Conservation (phyloP, 2,113 vertebrate species). For the Hyperoodon ampullatus region DNA sequence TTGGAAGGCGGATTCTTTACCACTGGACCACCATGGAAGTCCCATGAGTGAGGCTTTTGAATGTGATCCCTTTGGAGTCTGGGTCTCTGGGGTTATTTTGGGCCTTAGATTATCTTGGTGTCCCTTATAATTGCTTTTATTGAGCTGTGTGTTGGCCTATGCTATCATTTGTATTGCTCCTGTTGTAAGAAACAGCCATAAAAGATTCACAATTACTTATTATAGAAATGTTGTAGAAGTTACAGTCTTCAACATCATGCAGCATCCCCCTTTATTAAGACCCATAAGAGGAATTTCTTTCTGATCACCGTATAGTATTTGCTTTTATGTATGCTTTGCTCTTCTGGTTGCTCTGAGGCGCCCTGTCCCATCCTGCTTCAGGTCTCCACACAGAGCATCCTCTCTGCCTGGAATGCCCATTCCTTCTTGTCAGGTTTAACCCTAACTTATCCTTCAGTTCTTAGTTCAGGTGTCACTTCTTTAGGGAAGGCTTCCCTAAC, state of each 20-base stretch:
- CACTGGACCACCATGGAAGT: too few species aligned
- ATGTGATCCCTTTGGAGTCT: neutral
- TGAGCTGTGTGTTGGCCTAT: neutral
- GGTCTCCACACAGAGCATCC: neutral
- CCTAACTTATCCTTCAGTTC: neutral
- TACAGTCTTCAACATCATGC: neutral
- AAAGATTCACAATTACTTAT: neutral
- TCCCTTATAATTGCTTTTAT: neutral
- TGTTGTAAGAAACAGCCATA: neutral
- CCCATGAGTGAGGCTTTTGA: neutral
- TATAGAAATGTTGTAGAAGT: neutral
- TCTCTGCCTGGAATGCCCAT: neutral
- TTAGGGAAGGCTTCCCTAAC: neutral
- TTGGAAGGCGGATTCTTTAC: too few species aligned
- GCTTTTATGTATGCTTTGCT: neutral
- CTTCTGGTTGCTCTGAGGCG: neutral
- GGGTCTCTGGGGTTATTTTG: neutral
- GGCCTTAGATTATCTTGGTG: neutral
- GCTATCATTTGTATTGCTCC: neutral
- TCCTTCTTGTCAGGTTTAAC: neutral
- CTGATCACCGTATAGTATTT: neutral
- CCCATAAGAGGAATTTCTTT: neutral
- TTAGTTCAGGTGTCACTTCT: neutral
- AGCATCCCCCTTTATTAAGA: neutral
- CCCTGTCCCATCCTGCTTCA: neutral